Conservation (phyloP, 2,797 vertebrate species). For the Halcyon smyrnensis region DNA sequence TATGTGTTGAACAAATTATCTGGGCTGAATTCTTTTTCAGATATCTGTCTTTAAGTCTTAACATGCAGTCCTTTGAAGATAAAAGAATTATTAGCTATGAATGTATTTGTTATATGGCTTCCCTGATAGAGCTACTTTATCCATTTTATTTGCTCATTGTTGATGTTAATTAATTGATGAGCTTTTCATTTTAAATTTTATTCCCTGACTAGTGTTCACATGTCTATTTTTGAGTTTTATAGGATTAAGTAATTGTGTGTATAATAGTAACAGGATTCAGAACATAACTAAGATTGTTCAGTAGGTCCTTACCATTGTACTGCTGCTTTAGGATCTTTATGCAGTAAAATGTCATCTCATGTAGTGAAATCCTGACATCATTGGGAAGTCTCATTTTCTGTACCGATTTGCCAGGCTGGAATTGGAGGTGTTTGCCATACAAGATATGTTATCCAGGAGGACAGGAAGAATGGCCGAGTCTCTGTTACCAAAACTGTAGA, state of each 20-base stretch:
- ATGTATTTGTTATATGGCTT: neutral
- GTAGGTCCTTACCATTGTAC: neutral
- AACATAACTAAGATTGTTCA: neutral
- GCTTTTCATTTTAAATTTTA: neutral
- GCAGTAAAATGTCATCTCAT: neutral
- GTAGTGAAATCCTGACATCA: neutral
- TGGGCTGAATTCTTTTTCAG: neutral
- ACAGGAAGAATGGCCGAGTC: conserved; percentile 64
- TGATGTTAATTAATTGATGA: neutral
- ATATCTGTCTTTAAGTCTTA: neutral
- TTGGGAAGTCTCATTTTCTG: neutral
- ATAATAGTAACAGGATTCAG: neutral
- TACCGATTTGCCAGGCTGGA: conserved; percentile 71
- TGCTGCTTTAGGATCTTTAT: neutral
- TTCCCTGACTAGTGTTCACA: neutral
- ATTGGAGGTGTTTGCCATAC: conserved; percentile 86
- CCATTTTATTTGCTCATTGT: neutral
- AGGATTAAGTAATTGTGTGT: neutral
- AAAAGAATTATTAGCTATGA: neutral
- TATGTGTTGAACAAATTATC: neutral
- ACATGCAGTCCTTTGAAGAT: neutral
- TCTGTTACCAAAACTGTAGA: conserved; percentile 82
- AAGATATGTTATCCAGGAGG: conserved; percentile 80
- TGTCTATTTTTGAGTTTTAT: neutral
- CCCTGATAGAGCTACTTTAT: neutral